Evolutionary conservation across 2,797 vertebrate genomes (phyloP), one percentile per base, ranked within the genome.

Genomic region (Sitta carolinensis): DNA sequence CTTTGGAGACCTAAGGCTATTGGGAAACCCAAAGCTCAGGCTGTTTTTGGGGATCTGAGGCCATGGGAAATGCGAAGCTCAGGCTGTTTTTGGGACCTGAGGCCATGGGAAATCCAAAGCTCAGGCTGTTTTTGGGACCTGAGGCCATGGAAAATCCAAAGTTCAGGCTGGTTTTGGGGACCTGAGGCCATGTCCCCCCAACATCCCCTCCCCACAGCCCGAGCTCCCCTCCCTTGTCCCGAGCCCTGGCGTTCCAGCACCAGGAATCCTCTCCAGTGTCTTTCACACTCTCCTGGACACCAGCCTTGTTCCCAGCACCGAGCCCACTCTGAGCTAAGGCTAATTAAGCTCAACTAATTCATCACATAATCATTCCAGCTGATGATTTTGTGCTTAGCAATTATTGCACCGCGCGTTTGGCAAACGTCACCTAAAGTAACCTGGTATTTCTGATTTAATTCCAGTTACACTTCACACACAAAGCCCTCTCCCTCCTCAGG

Each of bases 171-270:
- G 7, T 11, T 18, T 32, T 29, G 14, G 8, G 15, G 70, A 29
- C 2, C 10, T 15, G 54, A 13, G 32, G 43, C 42, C 63, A 27
- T n/a, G 30, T 14, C 13, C 45, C 59, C 67, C 57, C 20, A 13
- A 0, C 5, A 3, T 1, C 8, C 7, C 6, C 51, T 7, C 4
- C 40, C 6, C 4, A 4, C 64, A 61, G 11, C 27, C 7, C 1
- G 3, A 2, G 16, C 2, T 16, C 16, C 16, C 4, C 55, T 59
- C 47, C 17, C 42, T 0, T 7, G 11, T 3, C 47, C 82, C 7
- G 40, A 27, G 22, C 9, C 21, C 4, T 19, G n/a, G 38, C 10
- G 16, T 16, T 10, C 38, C 66, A 78, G 58, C 68, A 18, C 21
- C 48, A 54, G 57, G 27, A 78, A 63, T 51, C 2, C 30, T n/a